phyloP scores from a whole-genome alignment of 2,888 invertebrate genomes.

The Laspeyria flexula region DNA sequence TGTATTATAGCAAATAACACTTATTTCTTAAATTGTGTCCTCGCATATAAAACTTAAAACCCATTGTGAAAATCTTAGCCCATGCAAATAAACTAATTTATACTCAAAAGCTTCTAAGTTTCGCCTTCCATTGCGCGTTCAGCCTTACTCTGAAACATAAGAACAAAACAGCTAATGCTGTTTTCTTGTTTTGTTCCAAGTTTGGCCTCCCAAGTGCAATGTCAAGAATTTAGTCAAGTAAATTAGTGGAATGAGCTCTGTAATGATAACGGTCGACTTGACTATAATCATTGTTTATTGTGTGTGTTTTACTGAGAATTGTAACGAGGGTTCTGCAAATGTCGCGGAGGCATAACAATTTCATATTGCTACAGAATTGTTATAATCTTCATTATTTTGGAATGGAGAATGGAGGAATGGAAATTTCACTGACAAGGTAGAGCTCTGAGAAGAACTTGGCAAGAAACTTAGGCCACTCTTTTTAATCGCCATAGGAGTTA shows the following conservation, averaged over 20 bases:
- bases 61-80: background rate
- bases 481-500: no score
- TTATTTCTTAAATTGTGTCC: background rate
- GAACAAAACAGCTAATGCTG: constrained; percentile 13
- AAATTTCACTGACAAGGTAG: no score
- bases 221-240: constrained; percentile 22
- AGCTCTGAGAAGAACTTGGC: no score
- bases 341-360: background rate
- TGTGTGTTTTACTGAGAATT: constrained; percentile 10
- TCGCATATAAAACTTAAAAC: background rate
- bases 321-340: background rate
- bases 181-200: constrained; percentile 15
- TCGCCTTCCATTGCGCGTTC: background rate
- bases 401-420: background rate
- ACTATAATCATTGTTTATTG: constrained; percentile 22
- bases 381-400: background rate
- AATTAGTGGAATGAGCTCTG: constrained; percentile 16
- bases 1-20: no score
- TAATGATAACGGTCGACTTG: constrained; percentile 22
- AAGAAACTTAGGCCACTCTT: no score
- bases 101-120: background rate
- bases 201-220: constrained; percentile 18
- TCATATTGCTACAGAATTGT: background rate
- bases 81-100: constrained; percentile 4
- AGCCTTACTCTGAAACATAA: background rate